These are phyloP conservation scores for Serranus cabrilla DNA, from an alignment of 2,797 vertebrate genomes.

Conservation along the genomic window DNA sequence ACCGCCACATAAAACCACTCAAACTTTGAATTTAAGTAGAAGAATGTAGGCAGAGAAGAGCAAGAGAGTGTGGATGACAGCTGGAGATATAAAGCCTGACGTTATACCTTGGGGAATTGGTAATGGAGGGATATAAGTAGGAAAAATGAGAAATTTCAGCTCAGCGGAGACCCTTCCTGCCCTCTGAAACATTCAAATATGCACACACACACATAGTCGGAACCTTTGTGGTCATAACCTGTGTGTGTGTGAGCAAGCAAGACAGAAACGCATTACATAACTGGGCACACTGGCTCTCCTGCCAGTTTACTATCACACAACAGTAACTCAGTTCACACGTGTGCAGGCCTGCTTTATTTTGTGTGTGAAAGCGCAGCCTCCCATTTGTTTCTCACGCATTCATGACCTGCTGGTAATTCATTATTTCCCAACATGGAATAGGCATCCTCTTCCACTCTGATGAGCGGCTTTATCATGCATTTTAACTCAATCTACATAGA, in stretches of 20 bases:
- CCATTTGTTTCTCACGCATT: conserved; percentile 62
- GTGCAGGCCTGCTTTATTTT: conserved; percentile 60
- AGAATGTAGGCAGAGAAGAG: conserved; percentile 24
- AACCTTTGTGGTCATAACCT: conserved; percentile 44
- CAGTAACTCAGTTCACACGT: conserved; percentile 73
- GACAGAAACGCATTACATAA: conserved; percentile 73
- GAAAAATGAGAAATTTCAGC: conserved; percentile 18
- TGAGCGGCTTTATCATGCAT: conserved; percentile 28
- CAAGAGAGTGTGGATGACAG: conserved; percentile 19
- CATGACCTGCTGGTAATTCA: conserved; percentile 59
- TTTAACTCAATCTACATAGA: conserved; percentile 22
- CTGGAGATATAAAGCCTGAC: conserved; percentile 32
- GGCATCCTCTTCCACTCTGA: conserved; percentile 30
- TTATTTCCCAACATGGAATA: conserved; percentile 46
- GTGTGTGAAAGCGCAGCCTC: conserved; percentile 58
- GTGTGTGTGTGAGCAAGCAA: conserved; percentile 31
- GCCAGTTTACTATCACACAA: conserved; percentile 78
- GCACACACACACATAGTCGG: conserved; percentile 12
- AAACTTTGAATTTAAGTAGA: conserved; percentile 26
- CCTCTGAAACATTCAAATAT: conserved; percentile 49
- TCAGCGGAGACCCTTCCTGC: conserved; percentile 12
- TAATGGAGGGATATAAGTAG: conserved; percentile 21
- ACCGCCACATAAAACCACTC: conserved; percentile 19
- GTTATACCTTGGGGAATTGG: conserved; percentile 3
- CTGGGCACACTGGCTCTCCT: conserved; percentile 55